phyloP scores from a whole-genome alignment of 1,140 invertebrate genomes.

The Euwallacea fornicatus region DNA sequence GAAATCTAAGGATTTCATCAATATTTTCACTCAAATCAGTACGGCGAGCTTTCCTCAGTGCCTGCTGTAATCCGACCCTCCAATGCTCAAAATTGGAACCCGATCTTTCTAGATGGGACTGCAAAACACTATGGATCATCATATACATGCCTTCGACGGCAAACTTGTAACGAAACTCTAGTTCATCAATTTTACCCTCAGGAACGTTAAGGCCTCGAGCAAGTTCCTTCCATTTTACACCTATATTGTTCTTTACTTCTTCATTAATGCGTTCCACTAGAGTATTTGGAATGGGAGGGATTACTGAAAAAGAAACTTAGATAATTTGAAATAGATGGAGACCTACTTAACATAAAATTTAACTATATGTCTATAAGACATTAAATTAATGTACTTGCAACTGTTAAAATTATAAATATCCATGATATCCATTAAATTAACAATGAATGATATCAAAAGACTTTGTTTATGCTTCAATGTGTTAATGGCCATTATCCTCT shows the following conservation, averaged over 20 bases:
- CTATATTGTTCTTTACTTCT: slow-evolving; percentile 34
- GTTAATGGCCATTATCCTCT: no score
- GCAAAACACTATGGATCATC: slow-evolving; percentile 29
- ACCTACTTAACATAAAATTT: no score
- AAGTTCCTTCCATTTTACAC: slow-evolving; percentile 39
- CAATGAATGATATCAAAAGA: no score
- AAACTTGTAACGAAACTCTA: slow-evolving; percentile 15
- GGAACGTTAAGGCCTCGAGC: slow-evolving; percentile 32
- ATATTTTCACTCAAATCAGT: slow-evolving; percentile 37
- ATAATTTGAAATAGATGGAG: no score
- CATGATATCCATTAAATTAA: no score
- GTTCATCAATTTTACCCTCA: slow-evolving; percentile 39
- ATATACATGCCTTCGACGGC: background rate
- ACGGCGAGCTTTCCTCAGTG: slow-evolving; percentile 27
- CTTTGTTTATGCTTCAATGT: no score
- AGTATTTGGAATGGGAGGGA: background rate
- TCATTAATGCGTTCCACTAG: slow-evolving; percentile 16
- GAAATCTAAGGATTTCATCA: slow-evolving; percentile 28
- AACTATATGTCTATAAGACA: no score
- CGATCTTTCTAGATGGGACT: slow-evolving; percentile 24
- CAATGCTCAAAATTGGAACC: slow-evolving; percentile 17
- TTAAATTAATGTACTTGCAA: no score
- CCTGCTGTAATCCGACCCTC: slow-evolving; percentile 19
- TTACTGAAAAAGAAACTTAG: background rate
- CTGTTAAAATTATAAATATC: no score